Evolutionary conservation across 2,797 vertebrate species (phyloP).

Genomic region (Acanthopagrus latus): DNA sequence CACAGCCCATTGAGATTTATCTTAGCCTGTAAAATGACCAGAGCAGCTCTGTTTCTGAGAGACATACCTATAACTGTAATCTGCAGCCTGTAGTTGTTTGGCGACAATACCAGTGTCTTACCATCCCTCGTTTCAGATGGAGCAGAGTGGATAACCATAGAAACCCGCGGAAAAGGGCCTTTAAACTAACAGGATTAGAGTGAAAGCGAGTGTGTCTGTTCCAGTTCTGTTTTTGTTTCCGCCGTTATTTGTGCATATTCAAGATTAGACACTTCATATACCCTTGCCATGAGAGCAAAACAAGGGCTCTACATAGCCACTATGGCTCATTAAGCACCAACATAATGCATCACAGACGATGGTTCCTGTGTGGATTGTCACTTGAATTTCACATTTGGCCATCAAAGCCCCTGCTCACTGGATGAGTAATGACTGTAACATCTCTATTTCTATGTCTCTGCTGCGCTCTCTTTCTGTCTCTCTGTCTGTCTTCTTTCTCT

Average conservation of each 20-base stretch:
- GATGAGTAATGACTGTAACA: constrained; percentile 74
- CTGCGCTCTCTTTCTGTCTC: constrained; percentile 48
- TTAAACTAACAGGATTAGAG: constrained; percentile 83
- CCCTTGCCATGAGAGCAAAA: constrained; percentile 69
- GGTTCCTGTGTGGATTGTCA: constrained; percentile 76
- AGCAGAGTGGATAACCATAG: constrained; percentile 83
- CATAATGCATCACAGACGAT: constrained; percentile 76
- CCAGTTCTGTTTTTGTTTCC: constrained; percentile 74
- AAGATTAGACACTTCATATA: constrained; percentile 78
- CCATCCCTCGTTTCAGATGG: constrained; percentile 63
- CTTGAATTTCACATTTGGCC: constrained; percentile 79
- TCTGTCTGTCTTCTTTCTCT: constrained; percentile 41
- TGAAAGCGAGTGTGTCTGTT: constrained; percentile 72
- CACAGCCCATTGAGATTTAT: constrained; percentile 30
- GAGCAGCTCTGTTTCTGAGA: constrained; percentile 34
- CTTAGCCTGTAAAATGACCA: constrained; percentile 21
- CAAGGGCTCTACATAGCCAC: constrained; percentile 73
- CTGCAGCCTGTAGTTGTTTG: constrained; percentile 65
- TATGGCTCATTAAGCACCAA: constrained; percentile 71
- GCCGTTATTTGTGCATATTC: constrained; percentile 71
- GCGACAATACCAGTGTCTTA: constrained; percentile 55
- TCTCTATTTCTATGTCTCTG: constrained; percentile 68
- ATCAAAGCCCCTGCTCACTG: constrained; percentile 67
- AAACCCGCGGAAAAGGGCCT: constrained; percentile 73
- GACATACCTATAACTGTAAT: constrained; percentile 36